A percentile compares a stretch with the other conserved stretches of the same genome.
Conservation (phyloP, 2,113 vertebrate species). For the Isurus oxyrinchus region DNA sequence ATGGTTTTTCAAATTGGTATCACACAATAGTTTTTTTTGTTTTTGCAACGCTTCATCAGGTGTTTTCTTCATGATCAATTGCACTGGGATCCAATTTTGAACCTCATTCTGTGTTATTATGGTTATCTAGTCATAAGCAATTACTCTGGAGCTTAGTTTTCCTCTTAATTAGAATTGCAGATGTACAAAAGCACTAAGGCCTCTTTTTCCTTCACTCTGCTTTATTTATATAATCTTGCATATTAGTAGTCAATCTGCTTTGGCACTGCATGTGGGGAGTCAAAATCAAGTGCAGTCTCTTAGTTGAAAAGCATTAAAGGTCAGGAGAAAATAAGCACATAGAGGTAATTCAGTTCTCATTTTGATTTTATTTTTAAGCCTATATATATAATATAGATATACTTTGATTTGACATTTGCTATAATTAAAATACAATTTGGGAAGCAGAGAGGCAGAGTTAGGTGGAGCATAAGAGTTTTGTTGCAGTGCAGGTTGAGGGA, state of each 20-base stretch:
- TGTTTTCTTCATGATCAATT: not conserved
- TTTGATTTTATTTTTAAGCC: not conserved
- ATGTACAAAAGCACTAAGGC: not conserved
- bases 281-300: not conserved
- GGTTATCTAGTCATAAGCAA: not conserved
- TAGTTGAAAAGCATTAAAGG: not conserved
- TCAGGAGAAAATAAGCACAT: not conserved
- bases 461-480: not conserved
- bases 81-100: not conserved
- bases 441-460: not conserved
- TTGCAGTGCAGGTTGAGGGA: not conserved
- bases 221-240: not conserved
- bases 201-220: not conserved
- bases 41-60: not conserved
- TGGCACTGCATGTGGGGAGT: not conserved
- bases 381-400: not conserved
- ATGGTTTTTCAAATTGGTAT: not conserved
- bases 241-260: not conserved
- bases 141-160: not conserved
- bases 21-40: not conserved
- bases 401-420: not conserved
- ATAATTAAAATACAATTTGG: not conserved
- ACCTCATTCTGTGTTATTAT: not conserved
- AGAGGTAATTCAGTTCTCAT: not conserved
- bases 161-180: not conserved